phyloP scores from a whole-genome alignment of 2,888 invertebrate genomes.

The Chouioia cunea region DNA sequence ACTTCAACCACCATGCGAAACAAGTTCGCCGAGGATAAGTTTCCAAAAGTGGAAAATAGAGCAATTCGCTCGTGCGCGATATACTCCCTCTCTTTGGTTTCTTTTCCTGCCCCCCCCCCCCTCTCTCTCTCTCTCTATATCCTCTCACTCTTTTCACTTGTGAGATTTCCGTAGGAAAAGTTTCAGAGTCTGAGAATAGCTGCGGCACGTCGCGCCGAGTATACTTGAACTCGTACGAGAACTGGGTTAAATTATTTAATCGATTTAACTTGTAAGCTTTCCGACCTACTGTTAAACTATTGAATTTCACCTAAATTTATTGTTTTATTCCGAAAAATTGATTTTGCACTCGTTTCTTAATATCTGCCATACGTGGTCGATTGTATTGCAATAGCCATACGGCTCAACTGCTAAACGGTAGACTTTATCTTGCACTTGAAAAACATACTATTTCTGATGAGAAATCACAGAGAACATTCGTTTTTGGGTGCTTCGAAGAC shows the following conservation, averaged over 20 bases:
- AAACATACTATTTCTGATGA: no score
- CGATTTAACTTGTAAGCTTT: background rate
- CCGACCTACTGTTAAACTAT: background rate
- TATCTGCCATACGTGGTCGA: no score
- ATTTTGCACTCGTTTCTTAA: background rate
- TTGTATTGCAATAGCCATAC: no score
- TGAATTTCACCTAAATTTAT: background rate
- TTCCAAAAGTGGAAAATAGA: constrained; percentile 22
- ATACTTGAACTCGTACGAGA: background rate
- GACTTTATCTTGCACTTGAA: no score
- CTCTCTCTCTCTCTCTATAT: constrained; percentile 25
- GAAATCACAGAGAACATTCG: no score
- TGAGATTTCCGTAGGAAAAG: constrained; percentile 40
- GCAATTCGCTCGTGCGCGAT: background rate
- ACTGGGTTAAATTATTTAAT: background rate
- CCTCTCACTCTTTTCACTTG: constrained; percentile 37
- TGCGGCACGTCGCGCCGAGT: background rate
- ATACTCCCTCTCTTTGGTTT: no score
- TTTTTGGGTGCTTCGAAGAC: no score
- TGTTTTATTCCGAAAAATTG: constrained; percentile 9
- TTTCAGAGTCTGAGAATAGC: background rate
- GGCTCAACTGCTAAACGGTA: no score
- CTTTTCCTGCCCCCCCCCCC: no score
- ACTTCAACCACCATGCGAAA: no score
- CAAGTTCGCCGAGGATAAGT: constrained; percentile 13